Percentiles rank a stretch among this genome's conserved stretches.
phyloP scores from a whole-genome alignment of 2,888 invertebrate species.

The Athalia circularis region DNA sequence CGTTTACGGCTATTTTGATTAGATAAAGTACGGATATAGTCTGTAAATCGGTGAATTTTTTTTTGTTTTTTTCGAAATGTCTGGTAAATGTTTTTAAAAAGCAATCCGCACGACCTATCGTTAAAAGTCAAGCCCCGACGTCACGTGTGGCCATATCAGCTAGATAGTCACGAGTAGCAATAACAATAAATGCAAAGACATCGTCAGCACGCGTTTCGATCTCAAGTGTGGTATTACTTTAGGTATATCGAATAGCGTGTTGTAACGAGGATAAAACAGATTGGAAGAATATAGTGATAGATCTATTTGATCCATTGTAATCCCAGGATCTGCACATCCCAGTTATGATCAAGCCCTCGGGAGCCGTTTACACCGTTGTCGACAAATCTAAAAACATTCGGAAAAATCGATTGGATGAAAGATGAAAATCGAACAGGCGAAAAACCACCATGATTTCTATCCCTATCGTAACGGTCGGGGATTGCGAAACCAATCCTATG shows the following conservation, averaged over 20 bases:
- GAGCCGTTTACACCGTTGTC: constrained; percentile 41
- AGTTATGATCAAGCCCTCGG: constrained; percentile 25
- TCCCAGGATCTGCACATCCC: constrained; percentile 18
- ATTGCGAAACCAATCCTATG: constrained; percentile 37
- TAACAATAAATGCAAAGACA: constrained; percentile 33
- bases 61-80: no score
- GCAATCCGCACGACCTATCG: no score
- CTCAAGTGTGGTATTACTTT: constrained; percentile 1
- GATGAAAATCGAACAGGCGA: constrained; percentile 31
- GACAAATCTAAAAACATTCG: constrained; percentile 41
- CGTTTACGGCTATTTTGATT: no score
- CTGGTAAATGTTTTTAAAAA: no score
- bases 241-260: constrained; percentile 4
- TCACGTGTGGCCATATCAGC: background rate
- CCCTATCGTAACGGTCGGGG: constrained; percentile 32
- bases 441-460: constrained; percentile 30
- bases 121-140: background rate
- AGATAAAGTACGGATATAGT: background rate
- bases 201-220: background rate
- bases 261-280: constrained; percentile 39
- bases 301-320: constrained; percentile 30
- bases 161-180: background rate
- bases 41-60: background rate
- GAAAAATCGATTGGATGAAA: background rate
- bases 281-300: constrained; percentile 19